Base-by-base conservation (phyloP, 2,888 invertebrate species). In the Sialis lutaria region DNA sequence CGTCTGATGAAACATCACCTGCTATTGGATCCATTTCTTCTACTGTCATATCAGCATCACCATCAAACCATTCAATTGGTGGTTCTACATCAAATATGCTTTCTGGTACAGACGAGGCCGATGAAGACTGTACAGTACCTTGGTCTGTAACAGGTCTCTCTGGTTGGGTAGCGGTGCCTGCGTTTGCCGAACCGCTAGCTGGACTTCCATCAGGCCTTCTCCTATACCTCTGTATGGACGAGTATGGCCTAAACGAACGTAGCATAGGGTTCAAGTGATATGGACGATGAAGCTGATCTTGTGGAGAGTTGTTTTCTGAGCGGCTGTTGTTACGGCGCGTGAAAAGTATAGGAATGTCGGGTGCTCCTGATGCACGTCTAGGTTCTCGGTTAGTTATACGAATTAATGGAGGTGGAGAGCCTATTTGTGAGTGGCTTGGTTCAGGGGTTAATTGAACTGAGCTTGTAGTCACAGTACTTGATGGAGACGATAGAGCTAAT, bases 121-220 rank as follows among this genome's bases (percentile, higher is more conserved):
- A 8, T 33, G 42, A 32, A 37, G 13, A 47, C 40, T 45, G 42
- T 47, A 33, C 34, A 39, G 44, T 48, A 33, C 41, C 41, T 50
- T 41, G 35, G 49, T 45, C 12, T 22, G 22, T 22, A 39, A 39
- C 32, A 45, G 22, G 37, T 48, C 44, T 10, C 42, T 42, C 44
- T 51, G 37, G 5, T 44, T 46, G 33, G 51, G 49, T 45, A 47
- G 42, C 49, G 32, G 40, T 48, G 40, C 43, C 48, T 45, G 48
- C 35, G 42, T 45, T 45, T 45, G 45, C 48, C 48, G 45, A 48
- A 33, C 22, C 22, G 22, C 22, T 22, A 22, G 22, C 22, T 22
- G 22, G 22, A 22, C 22, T 22, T 22, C 22, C 22, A 22, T 22
- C 22, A 22, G 22, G 22, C 22, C 22, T 22, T 22, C 22, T 22